These are phyloP conservation scores for Stylophora pistillata DNA, from an alignment of 64 coral and sea anemone species.

Conservation along the genomic window DNA sequence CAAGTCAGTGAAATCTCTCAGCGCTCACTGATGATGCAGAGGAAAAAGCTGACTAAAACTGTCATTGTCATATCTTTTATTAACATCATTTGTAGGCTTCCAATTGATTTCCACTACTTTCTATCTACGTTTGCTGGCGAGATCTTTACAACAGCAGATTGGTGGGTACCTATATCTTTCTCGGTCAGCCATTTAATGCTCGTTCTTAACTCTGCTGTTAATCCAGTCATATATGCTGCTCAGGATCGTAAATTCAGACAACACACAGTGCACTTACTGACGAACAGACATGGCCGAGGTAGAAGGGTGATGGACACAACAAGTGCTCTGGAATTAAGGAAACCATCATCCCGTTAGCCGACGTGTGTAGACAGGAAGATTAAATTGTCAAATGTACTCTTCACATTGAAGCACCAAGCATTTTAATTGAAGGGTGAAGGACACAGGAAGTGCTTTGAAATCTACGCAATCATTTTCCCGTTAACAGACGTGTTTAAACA, in stretches of 20 bases:
- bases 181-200: background rate
- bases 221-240: background rate
- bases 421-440: too few species aligned
- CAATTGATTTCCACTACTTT: constrained; percentile 2
- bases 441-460: too few species aligned
- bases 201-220: constrained; percentile 1
- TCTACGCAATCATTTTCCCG: too few species aligned
- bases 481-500: too few species aligned
- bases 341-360: background rate
- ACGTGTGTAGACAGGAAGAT: too few species aligned
- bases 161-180: background rate
- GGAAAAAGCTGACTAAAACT: background rate
- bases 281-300: background rate
- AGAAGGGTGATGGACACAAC: background rate
- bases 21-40: background rate
- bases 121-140: background rate
- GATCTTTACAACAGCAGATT: background rate
- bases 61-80: background rate
- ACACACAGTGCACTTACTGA: background rate
- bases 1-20: background rate
- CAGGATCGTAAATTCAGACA: background rate
- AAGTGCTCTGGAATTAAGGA: background rate
- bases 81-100: background rate
- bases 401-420: too few species aligned
- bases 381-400: background rate